Evolutionary conservation across 2,888 invertebrate species (phyloP).

Genomic region (Ornithoptera priamus): DNA sequence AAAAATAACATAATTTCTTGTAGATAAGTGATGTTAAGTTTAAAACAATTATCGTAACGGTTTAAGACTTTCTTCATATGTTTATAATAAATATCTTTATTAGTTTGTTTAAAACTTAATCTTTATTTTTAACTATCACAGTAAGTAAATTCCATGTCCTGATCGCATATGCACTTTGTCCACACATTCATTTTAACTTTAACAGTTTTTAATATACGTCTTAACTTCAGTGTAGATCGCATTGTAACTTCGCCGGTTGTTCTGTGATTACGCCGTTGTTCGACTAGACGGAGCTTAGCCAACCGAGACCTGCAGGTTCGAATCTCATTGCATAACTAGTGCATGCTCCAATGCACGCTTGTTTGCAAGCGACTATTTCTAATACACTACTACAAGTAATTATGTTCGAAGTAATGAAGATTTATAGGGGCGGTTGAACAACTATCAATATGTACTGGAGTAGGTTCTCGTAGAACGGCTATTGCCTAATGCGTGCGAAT

Average conservation of each 20-base stretch:
- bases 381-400: conserved; percentile 10
- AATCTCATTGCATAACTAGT: conserved; percentile 20
- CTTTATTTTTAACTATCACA: conserved; percentile 15
- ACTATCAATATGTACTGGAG: conserved; percentile 1
- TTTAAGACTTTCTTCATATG: no score
- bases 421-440: conserved; percentile 8
- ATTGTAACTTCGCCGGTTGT: conserved; percentile 13
- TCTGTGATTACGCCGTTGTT: conserved; percentile 9
- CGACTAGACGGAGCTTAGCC: conserved; percentile 34
- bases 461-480: not conserved
- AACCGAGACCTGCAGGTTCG: conserved; percentile 33
- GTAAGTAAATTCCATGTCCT: conserved; percentile 21
- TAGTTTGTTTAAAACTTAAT: not conserved
- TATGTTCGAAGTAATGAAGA: conserved; percentile 1
- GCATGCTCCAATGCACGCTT: conserved; percentile 22
- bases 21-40: not conserved
- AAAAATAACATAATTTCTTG: not conserved
- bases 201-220: conserved; percentile 15
- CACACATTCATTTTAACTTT: conserved; percentile 44
- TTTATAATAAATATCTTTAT: not conserved
- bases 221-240: conserved; percentile 14
- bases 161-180: conserved; percentile 47
- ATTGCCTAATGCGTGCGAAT: not conserved
- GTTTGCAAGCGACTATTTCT: not conserved
- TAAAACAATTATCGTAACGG: not conserved